Base-by-base conservation (phyloP, 30 jellyfish, hydroid and myxozoan species). In the Sanderia malayensis region DNA sequence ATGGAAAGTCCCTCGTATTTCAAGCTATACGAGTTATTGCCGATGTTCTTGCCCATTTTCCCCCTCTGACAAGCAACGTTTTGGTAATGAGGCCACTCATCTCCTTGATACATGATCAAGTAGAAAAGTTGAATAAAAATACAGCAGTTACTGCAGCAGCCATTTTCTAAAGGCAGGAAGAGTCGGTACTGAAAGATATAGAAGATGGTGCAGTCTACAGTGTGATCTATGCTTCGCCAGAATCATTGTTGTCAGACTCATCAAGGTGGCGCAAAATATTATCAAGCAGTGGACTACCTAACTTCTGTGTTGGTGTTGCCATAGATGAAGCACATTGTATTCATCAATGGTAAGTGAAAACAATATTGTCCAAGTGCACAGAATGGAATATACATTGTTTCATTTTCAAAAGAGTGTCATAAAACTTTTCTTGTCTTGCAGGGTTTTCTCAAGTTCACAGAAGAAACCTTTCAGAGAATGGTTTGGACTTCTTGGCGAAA, bases 231-330 rank as follows among this genome's bases (percentile, higher is more conserved):
- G 73, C 49, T 61, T 61, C 73, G 9, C 73, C 73, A 61, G 52
- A 61, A 61, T 61, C 73, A 2, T 61, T 61, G 47, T 8, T 61
- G 19, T 61, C 73, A 61, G 73, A 61, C 73, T 37, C 13, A 13
- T 1, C 72, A 60, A 60, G 72, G 44, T 60, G 72, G 72, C 44
- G 72, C 19, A 60, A 60, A 9, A 2, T 60, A 25, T 60, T 60
- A 26, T 11, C 45, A 19, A 25, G 72, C 72, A 60, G 72, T 60
- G 72, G 72, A 25, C 44, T 60, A 60, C 15, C 72, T 19, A 44
- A 60, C 72, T 60, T 11, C 72, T 60, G 72, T 60, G 72, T 60
- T 60, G 72, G 72, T n/a, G 44, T 60, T 21, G 72, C 72, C 19
- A 31, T 60, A 26, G 72, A 60, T 60, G 44, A 26, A 26, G 72